Percentiles rank a stretch among this genome's conserved stretches.
phyloP scores from a whole-genome alignment of 2,888 invertebrate species.

The Polyploca ridens region DNA sequence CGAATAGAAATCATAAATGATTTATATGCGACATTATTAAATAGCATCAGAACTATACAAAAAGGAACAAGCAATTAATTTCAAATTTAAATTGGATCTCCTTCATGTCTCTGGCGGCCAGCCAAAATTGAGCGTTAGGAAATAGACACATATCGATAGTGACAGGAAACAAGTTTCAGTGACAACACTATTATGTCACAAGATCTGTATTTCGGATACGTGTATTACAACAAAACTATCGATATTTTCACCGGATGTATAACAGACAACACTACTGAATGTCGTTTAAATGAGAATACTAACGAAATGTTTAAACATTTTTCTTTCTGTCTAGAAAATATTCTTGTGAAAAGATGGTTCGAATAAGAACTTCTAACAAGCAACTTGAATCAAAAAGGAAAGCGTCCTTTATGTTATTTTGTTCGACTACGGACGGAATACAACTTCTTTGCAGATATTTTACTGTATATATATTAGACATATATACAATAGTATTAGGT shows the following conservation, averaged over 20 bases:
- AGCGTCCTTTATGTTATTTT: not conserved
- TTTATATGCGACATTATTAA: constrained; percentile 26
- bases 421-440: not conserved
- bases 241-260: constrained; percentile 10
- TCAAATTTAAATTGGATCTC: constrained; percentile 16
- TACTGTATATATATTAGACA: not conserved
- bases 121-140: constrained; percentile 50
- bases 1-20: constrained; percentile 23
- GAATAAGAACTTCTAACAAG: constrained; percentile 3
- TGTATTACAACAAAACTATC: constrained; percentile 14
- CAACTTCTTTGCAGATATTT: not conserved
- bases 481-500: no score
- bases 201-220: constrained; percentile 31
- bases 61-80: constrained; percentile 21
- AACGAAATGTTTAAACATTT: not conserved
- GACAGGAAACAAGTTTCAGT: constrained; percentile 50
- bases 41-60: constrained; percentile 21
- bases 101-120: constrained; percentile 40
- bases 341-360: not conserved
- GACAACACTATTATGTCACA: constrained; percentile 65
- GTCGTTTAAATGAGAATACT: not conserved
- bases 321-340: not conserved
- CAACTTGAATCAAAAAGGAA: constrained; percentile 6
- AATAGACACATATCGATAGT: constrained; percentile 66
- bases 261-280: constrained; percentile 3